Base-by-base conservation (phyloP, 1,140 invertebrate species). In the Orussus abietinus region DNA sequence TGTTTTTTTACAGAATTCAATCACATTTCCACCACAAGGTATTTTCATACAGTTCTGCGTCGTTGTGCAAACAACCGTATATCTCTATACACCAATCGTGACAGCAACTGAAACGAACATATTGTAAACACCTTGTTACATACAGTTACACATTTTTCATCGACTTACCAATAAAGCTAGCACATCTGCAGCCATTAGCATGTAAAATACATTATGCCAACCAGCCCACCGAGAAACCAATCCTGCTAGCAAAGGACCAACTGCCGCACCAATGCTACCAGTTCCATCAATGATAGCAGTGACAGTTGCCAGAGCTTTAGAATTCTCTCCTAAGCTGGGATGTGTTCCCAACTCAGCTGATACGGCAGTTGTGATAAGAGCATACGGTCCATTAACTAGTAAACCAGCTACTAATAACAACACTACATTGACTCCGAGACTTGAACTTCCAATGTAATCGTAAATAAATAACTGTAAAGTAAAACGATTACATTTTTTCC, bases 241-340 rank as follows among this genome's bases (percentile, higher is more conserved):
- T n/a, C 92, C 92, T 3, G 92, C 91, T 25, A 96, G 56, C 40
- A 95, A 69, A 1, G 94, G 93, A 2, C 93, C 93, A 31, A 96
- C 76, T 0, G 92, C 92, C 36, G 93, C 92, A 37, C 90, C 90
- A 40, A 95, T 85, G 35, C 90, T 94, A 1, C 93, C 93, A 4
- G 92, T 97, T 21, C 94, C 94, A 74, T 97, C 95, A 38, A 98
- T 96, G 51, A 98, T 96, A 6, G 94, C 90, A 9, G 94, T 93
- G 1, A 98, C 94, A 1, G 94, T 97, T 3, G 94, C 92, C 30
- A 98, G 66, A 7, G 94, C 94, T 69, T 88, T 90, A 0, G 90
- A 75, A 74, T 92, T 92, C 1, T 87, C 87, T 38, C 83, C 79
- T 26, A 97, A 74, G 45, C 83, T 86, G 42, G 82, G 78, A 75